phyloP scores from a whole-genome alignment of 2,888 invertebrate species.

The Sarcophaga carnaria region DNA sequence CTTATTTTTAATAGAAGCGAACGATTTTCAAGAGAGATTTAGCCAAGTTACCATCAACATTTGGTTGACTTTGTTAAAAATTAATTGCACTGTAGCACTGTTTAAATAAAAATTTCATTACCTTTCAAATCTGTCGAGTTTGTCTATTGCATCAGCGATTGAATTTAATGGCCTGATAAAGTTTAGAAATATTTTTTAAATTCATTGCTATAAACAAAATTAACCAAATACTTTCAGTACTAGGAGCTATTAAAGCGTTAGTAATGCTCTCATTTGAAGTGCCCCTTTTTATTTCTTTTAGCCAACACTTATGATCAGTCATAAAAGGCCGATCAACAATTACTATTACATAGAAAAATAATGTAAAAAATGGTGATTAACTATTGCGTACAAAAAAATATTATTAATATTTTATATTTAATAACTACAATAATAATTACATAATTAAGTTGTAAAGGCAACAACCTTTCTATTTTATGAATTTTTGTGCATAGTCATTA shows the following conservation, averaged over 20 bases:
- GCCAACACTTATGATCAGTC: slow-evolving; percentile 39
- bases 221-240: slow-evolving; percentile 1
- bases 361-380: slow-evolving; percentile 48
- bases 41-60: too few species aligned
- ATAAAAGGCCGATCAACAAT: neutral
- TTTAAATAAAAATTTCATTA: neutral
- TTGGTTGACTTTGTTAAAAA: too few species aligned
- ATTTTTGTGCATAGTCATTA: slow-evolving; percentile 61
- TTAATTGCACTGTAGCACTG: neutral
- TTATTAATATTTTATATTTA: neutral
- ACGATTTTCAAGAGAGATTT: too few species aligned
- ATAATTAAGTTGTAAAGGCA: neutral
- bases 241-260: slow-evolving; percentile 12
- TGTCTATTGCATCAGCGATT: neutral
- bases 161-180: neutral
- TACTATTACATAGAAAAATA: neutral
- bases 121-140: neutral
- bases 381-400: slow-evolving; percentile 36
- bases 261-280: slow-evolving; percentile 44
- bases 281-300: slow-evolving; percentile 20
- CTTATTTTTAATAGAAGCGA: too few species aligned
- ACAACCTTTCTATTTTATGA: neutral
- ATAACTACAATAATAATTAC: neutral
- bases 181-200: neutral
- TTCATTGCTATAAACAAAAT: neutral